phyloP scores from a whole-genome alignment of 2,113 vertebrate species.

The Porphyrio hochstetteri region DNA sequence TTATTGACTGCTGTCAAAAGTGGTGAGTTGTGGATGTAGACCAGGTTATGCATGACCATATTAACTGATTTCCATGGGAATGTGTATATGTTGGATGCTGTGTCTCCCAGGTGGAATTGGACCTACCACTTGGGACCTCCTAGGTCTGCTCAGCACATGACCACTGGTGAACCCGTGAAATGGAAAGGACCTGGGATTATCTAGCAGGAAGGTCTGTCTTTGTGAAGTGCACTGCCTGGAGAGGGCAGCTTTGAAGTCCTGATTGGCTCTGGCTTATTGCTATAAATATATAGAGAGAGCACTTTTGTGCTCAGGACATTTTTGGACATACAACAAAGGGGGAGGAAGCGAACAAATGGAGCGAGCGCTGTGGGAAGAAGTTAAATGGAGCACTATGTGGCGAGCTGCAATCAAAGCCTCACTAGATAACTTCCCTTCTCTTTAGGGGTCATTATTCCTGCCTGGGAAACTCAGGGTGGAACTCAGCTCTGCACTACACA shows the following conservation, averaged over 20 bases:
- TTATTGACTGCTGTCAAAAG: background rate
- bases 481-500: background rate
- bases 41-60: background rate
- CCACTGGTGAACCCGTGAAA: background rate
- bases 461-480: background rate
- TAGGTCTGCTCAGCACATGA: background rate
- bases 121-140: background rate
- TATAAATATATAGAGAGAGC: background rate
- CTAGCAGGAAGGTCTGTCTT: constrained; percentile 29
- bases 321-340: constrained; percentile 43
- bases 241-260: constrained; percentile 50
- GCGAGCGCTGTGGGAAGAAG: background rate
- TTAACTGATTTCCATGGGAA: background rate
- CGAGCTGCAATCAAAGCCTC: constrained; percentile 8
- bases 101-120: background rate
- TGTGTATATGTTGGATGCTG: background rate
- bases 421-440: background rate
- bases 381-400: background rate
- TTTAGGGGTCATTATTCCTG: background rate
- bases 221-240: constrained; percentile 33
- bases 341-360: constrained; percentile 16
- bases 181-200: background rate
- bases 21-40: no score
- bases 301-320: background rate
- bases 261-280: background rate